These are phyloP conservation scores for Tetheella fluctuosa DNA, from an alignment of 2,888 invertebrate genomes.

Conservation along the genomic window DNA sequence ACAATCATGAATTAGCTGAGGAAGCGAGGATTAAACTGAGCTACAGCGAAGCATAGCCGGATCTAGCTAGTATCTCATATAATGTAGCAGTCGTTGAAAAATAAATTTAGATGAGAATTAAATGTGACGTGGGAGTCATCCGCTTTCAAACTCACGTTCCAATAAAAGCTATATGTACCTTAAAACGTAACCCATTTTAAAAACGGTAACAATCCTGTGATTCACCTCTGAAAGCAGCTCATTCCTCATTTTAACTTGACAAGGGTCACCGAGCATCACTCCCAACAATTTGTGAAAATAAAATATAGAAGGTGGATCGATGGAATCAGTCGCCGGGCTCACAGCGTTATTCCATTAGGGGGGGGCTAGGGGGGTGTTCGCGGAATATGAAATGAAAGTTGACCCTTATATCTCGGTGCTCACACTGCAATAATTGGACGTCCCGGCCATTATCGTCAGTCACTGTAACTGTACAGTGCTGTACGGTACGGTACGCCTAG, in stretches of 20 bases:
- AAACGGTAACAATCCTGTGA: neutral
- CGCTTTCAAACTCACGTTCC: neutral
- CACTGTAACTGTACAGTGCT: no score
- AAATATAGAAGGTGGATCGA: conserved; percentile 72
- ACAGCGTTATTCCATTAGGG: conserved; percentile 80
- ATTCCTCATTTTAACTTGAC: conserved; percentile 57
- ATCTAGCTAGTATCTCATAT: no score
- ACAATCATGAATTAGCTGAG: neutral
- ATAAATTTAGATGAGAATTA: no score
- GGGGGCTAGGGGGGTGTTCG: conserved; percentile 41
- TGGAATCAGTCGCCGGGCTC: conserved; percentile 60
- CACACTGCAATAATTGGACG: conserved; percentile 47
- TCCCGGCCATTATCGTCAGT: conserved; percentile 31
- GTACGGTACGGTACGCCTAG: no score
- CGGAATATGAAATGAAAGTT: conserved; percentile 75
- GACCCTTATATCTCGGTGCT: conserved; percentile 67
- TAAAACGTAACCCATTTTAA: neutral
- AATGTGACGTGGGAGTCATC: no score
- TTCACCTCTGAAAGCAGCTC: neutral
- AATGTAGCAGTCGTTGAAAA: no score
- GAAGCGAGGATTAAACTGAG: no score
- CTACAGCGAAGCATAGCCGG: no score
- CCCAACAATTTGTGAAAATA: conserved; percentile 76
- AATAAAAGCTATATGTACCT: neutral
- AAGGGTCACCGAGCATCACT: conserved; percentile 72